Base-by-base conservation (phyloP, 2,797 vertebrate species). In the Bucorvus abyssinicus region DNA sequence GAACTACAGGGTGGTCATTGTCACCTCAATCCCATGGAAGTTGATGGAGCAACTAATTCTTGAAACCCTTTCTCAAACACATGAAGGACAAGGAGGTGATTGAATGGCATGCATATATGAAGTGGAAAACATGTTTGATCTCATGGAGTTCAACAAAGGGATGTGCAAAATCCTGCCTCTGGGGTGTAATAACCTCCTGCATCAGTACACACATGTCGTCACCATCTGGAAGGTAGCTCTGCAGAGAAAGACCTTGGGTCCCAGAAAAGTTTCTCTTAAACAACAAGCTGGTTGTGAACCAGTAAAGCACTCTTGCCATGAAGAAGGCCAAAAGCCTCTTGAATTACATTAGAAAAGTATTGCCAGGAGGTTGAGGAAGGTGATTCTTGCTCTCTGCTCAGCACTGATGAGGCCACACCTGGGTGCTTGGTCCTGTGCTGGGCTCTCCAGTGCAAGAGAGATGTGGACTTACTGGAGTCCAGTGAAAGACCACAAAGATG, bases 301-400 rank as follows among this genome's bases (percentile, higher is more conserved):
- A 70, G 49, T 49, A 52, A 30, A 49, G 29, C 7, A 9, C 7
- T 9, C 34, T 61, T 50, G 20, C 65, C 53, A 30, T 38, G 55
- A 61, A 53, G 47, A 50, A 61, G 12, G 23, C 23, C 34, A 57
- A 16, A 11, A 69, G 10, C 21, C 34, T 55, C 20, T 27, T 57
- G 29, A 14, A 16, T 64, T 69, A 26, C 14, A 4, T 42, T 80
- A 52, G 55, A 23, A 50, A 76, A 87, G 26, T 5, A 52, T 32
- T 91, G 19, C 5, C 22, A 83, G 60, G 30, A 49, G n/a, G 30
- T 34, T 69, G 74, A 44, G 21, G 14, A 36, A 76, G 24, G n/a
- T 40, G 55, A 38, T 77, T 87, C 44, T 87, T 91, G 18, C n/a
- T 20, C 15, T 83, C 24, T 77, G 52, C 87, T 90, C 40, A 63